Evolutionary conservation across 2,113 vertebrate species (phyloP), one percentile per base, ranked within the genome.

Genomic region (Prietella phreatophila): DNA sequence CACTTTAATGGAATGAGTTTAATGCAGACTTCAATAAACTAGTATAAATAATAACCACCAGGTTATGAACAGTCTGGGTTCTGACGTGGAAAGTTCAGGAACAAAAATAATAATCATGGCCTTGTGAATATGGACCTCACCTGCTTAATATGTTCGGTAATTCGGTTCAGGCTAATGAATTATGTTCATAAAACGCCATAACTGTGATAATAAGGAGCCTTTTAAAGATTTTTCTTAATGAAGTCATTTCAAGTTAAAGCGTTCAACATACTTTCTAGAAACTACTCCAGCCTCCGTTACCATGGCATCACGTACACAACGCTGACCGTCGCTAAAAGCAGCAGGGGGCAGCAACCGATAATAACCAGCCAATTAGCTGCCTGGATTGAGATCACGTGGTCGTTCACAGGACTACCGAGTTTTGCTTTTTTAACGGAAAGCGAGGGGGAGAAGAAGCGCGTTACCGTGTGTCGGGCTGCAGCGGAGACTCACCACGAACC

Each of bases 271-370:
- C 1, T 10, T 67, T 83, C 82, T 78, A 82, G 75, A 91, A 63
- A 30, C 25, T 22, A 80, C 15, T 14, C 11, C 47, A 78, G 33
- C 30, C 10, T 19, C 2, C 65, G 93, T 95, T 93, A 88, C 89
- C 91, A 94, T 94, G 90, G 89, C 89, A 91, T 73, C 90, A 82
- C 9, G 15, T 82, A 87, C 90, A 94, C 94, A 92, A 93, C 8
- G 89, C 61, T 19, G 13, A 14, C 22, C 36, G 19, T 33, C 53
- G 75, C 65, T 2, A 22, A 65, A 58, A 14, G 55, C 75, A 4
- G 39, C 61, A 67, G 55, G 47, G 27, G 79, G 42, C 6, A 22
- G 50, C 30, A 14, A 20, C 78, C 60, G 1, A 30, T 76, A 88
- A 87, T 42, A 88, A 39, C 89, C 85, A 86, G 84, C 95, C 95